Conservation (phyloP, 2,888 invertebrate species). For the Hymenopus coronatus region DNA sequence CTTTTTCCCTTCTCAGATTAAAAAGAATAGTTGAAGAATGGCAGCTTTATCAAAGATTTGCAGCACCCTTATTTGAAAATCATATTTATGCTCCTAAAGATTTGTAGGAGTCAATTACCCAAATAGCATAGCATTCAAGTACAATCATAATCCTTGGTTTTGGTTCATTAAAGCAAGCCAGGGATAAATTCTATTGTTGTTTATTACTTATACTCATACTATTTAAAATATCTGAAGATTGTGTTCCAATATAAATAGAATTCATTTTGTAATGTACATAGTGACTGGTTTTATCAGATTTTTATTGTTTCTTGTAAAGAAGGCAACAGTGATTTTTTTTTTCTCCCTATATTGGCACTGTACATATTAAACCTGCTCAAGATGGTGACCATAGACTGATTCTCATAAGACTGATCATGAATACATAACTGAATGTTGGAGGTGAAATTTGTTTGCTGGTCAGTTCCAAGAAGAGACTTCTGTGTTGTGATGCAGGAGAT, state of each 20-base stretch:
- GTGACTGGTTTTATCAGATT: slow-evolving; percentile 10
- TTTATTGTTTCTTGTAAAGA: slow-evolving; percentile 1
- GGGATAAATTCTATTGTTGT: slow-evolving; percentile 4
- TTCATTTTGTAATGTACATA: slow-evolving; percentile 15
- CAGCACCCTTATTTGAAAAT: not conserved
- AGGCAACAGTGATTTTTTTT: not conserved
- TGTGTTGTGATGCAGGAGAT: not conserved
- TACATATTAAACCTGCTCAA: slow-evolving; percentile 30
- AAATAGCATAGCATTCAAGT: not conserved
- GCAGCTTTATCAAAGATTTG: not conserved
- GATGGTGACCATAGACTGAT: slow-evolving; percentile 32
- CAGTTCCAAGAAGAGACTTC: not conserved
- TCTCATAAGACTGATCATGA: slow-evolving; percentile 29
- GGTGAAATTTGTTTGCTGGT: not conserved
- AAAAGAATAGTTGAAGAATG: not conserved
- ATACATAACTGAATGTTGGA: not conserved
- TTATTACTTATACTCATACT: slow-evolving; percentile 2
- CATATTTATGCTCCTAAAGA: not conserved
- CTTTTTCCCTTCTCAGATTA: not conserved
- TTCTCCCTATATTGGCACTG: slow-evolving; percentile 20
- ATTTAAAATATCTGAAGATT: not conserved
- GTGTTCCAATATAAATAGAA: slow-evolving; percentile 7
- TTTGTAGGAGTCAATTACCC: not conserved
- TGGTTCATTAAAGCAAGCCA: slow-evolving; percentile 3
- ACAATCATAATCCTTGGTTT: not conserved